phyloP scores from a whole-genome alignment of 35 echinoderm and acorn worm genomes.

The Stichopus chloronotus region DNA sequence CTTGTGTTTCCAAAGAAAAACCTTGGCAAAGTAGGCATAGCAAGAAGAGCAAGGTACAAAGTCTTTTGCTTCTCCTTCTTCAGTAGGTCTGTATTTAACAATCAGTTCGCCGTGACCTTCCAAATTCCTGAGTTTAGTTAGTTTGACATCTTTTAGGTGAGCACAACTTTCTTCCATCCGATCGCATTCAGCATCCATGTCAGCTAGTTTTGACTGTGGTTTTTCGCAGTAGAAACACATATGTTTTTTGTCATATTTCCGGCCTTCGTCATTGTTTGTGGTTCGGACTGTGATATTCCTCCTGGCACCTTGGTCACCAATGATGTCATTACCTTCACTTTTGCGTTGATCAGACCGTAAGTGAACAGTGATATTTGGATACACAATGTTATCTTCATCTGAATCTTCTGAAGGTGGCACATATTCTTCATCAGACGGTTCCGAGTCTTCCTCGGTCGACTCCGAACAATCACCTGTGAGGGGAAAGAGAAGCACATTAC shows the following conservation, averaged over 20 bases:
- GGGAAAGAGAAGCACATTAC: too few species aligned
- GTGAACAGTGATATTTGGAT: neutral
- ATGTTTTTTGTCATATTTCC: constrained; percentile 30
- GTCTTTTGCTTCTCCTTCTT: neutral
- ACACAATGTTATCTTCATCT: neutral
- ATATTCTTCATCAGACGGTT: neutral
- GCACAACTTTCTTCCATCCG: constrained; percentile 6
- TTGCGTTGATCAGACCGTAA: too few species aligned
- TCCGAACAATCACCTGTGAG: neutral
- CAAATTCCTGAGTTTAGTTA: constrained; percentile 39
- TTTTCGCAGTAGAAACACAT: constrained; percentile 50
- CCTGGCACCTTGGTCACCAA: neutral
- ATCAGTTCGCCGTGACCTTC: constrained; percentile 22
- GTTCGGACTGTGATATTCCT: constrained; percentile 12
- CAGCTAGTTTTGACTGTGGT: neutral
- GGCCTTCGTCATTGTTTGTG: constrained; percentile 17
- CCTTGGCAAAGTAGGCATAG: constrained; percentile 45
- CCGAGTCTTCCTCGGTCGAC: neutral
- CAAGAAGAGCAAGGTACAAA: constrained; percentile 36
- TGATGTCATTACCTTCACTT: too few species aligned
- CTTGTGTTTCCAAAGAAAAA: constrained; percentile 35
- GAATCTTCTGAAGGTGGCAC: neutral
- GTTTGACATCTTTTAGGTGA: constrained; percentile 13
- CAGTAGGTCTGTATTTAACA: constrained; percentile 14
- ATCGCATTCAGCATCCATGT: neutral